phyloP scores from a whole-genome alignment of 2,888 invertebrate species.

The Capitulum mitella region DNA sequence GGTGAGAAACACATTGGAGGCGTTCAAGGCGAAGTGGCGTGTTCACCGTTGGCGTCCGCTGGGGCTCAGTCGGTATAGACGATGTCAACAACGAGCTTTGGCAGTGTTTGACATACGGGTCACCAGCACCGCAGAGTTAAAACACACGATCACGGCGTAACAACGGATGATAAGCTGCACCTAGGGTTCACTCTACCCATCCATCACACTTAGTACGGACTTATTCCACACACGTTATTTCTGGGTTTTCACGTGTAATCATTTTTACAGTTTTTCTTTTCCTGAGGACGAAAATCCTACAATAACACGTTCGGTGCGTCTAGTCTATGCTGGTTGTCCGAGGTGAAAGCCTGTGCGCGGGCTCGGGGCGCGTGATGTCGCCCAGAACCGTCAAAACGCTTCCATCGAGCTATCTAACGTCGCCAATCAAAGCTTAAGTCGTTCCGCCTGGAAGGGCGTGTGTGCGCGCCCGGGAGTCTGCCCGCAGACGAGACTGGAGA shows the following conservation, averaged over 20 bases:
- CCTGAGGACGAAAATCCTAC: slow-evolving; percentile 17
- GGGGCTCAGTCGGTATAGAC: no score
- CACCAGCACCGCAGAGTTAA: background rate
- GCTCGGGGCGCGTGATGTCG: background rate
- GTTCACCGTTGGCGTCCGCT: no score
- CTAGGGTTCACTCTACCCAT: background rate
- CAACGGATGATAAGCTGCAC: no score
- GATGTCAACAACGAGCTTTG: no score
- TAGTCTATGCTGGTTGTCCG: background rate
- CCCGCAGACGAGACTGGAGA: no score
- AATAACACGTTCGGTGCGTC: background rate
- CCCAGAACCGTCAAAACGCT: background rate
- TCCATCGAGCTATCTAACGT: background rate
- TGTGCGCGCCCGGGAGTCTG: background rate
- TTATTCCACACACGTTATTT: background rate
- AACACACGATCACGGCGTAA: background rate
- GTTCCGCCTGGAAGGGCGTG: background rate
- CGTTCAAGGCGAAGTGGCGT: background rate
- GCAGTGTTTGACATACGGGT: background rate
- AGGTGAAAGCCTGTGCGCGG: background rate
- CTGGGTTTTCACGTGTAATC: background rate
- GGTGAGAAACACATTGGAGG: no score
- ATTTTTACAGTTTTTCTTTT: slow-evolving; percentile 18
- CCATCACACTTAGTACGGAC: background rate
- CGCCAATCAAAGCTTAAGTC: background rate